phyloP scores from a whole-genome alignment of 1,140 invertebrate species.

The Drosophila repletoides region DNA sequence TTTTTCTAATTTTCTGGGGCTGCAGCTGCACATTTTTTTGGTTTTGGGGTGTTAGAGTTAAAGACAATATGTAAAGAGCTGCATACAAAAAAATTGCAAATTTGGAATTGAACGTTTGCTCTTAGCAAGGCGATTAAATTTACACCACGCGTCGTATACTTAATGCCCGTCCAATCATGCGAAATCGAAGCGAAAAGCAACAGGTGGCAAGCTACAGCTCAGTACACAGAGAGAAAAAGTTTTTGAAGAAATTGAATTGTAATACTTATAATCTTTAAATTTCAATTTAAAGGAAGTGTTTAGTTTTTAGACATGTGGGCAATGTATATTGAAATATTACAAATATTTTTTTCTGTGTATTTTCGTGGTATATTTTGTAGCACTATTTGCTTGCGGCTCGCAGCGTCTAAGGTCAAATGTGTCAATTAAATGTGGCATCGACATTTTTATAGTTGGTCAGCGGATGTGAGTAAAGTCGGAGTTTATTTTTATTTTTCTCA shows the following conservation, averaged over 20 bases:
- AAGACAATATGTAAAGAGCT: constrained; percentile 19
- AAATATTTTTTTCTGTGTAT: too few species aligned
- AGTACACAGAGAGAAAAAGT: too few species aligned
- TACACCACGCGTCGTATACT: constrained; percentile 49
- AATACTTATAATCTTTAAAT: too few species aligned
- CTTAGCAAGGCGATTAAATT: too few species aligned
- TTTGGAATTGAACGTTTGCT: constrained; percentile 15
- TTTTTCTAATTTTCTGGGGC: neutral
- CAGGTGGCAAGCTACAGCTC: constrained; percentile 65
- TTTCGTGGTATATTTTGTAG: constrained; percentile 7
- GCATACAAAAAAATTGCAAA: constrained; percentile 34
- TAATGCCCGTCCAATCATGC: constrained; percentile 33
- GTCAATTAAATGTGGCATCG: constrained; percentile 54
- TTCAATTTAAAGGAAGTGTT: too few species aligned
- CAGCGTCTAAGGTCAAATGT: constrained; percentile 69
- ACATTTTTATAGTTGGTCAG: constrained; percentile 53
- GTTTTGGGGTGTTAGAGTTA: constrained; percentile 16
- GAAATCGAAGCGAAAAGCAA: constrained; percentile 20
- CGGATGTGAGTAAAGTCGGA: constrained; percentile 47
- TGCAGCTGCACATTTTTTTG: constrained; percentile 27
- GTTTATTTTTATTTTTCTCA: constrained; percentile 29
- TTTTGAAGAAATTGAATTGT: too few species aligned
- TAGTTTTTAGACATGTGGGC: too few species aligned
- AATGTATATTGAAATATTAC: too few species aligned
- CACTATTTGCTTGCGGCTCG: constrained; percentile 1